phyloP scores from a whole-genome alignment of 1,140 invertebrate genomes.

The Drosophila oshimai region DNA sequence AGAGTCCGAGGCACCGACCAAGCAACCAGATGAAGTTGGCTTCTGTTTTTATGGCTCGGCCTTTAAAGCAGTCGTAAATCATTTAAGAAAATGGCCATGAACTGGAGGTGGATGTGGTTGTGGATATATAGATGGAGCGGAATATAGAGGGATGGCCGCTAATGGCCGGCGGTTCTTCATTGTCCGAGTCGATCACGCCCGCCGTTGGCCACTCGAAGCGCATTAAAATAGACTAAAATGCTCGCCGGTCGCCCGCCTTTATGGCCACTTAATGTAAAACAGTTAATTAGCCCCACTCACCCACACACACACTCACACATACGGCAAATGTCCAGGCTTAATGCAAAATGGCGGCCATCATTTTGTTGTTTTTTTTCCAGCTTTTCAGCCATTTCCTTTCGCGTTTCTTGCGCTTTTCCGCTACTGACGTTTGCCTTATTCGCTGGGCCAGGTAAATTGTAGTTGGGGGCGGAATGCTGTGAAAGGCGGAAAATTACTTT shows the following conservation, averaged over 20 bases:
- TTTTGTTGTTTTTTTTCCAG: conserved; percentile 38
- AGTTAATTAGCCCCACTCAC: conserved; percentile 69
- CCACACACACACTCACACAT: conserved; percentile 3
- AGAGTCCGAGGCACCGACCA: conserved; percentile 2
- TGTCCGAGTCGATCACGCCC: conserved; percentile 72
- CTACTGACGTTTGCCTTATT: conserved; percentile 67
- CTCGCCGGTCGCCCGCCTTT: conserved; percentile 50
- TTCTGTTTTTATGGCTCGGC: conserved; percentile 53
- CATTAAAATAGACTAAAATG: conserved; percentile 79
- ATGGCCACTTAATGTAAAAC: conserved; percentile 79
- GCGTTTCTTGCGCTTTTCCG: conserved; percentile 6
- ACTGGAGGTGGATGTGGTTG: neutral
- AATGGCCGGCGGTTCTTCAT: conserved; percentile 55
- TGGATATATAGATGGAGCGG: neutral
- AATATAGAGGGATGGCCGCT: conserved; percentile 30
- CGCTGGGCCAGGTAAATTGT: conserved; percentile 44
- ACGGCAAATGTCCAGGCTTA: conserved; percentile 42
- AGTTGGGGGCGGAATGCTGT: neutral
- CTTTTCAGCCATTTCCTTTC: conserved; percentile 12
- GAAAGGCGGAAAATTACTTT: conserved; percentile 76
- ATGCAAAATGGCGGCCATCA: conserved; percentile 68
- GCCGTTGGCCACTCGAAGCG: conserved; percentile 33
- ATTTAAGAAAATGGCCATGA: conserved; percentile 52
- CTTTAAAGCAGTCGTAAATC: conserved; percentile 72
- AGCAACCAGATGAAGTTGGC: conserved; percentile 30